A percentile compares a stretch with the other conserved stretches of the same genome.
Evolutionary conservation across 2,113 vertebrate genomes (phyloP).

Genomic region (Brachypteracias leptosomus): DNA sequence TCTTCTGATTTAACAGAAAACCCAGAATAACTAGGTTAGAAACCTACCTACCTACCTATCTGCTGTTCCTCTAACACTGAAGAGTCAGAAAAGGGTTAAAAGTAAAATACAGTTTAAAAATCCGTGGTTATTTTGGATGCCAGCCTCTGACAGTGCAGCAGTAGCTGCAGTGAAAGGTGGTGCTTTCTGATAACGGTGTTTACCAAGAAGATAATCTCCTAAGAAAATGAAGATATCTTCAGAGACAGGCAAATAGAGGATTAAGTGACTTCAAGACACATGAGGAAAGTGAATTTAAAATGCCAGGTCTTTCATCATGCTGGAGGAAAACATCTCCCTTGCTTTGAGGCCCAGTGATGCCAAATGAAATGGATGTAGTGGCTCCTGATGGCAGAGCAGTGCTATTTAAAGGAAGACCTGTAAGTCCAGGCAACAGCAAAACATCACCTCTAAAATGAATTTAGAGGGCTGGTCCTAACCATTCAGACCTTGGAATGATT

Average conservation of each 20-base stretch:
- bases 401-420: background rate
- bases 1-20: background rate
- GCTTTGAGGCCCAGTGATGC: background rate
- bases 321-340: background rate
- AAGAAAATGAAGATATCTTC: background rate
- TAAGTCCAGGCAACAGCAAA: background rate
- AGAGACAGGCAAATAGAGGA: background rate
- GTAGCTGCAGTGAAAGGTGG: background rate
- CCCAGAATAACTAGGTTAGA: background rate
- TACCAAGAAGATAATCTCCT: background rate
- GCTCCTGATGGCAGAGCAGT: background rate
- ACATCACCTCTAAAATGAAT: background rate
- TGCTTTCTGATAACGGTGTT: background rate
- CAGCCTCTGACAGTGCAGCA: background rate
- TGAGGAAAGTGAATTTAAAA: background rate
- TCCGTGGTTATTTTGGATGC: background rate
- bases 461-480: background rate
- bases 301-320: background rate
- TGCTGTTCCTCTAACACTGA: background rate
- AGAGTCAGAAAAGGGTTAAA: background rate
- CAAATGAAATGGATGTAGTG: background rate
- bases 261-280: background rate
- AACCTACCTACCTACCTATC: background rate
- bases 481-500: background rate
- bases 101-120: background rate